phyloP scores from a whole-genome alignment of 2,888 invertebrate species.

The Parnassius mnemosyne region DNA sequence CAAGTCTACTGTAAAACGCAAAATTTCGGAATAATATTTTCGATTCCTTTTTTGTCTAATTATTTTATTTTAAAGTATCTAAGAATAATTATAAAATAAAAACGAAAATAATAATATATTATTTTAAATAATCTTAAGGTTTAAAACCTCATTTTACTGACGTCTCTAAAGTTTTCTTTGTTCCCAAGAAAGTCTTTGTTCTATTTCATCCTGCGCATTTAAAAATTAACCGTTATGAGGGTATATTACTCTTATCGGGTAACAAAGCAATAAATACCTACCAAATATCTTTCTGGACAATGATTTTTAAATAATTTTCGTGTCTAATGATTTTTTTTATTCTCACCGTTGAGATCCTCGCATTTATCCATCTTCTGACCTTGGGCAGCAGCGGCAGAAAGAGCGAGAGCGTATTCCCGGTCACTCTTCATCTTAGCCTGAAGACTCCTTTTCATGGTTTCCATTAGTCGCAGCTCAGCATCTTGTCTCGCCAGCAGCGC shows the following conservation, averaged over 20 bases:
- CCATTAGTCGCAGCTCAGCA: constrained; percentile 94
- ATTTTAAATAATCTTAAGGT: no score
- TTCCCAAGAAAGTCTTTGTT: constrained; percentile 26
- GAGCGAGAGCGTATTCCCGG: constrained; percentile 92
- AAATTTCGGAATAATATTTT: no score
- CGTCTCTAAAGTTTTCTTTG: constrained; percentile 21
- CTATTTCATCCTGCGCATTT: constrained; percentile 24
- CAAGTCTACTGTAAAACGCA: no score
- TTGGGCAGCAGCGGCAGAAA: constrained; percentile 89
- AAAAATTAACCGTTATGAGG: constrained; percentile 25
- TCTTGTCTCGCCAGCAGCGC: constrained; percentile 94
- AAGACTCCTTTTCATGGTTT: constrained; percentile 93
- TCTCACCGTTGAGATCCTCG: constrained; percentile 85
- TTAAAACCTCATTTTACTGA: neutral
- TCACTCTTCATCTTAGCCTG: constrained; percentile 94
- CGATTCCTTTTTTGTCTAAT: no score
- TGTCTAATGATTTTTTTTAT: neutral
- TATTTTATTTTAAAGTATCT: no score
- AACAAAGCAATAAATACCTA: constrained; percentile 13
- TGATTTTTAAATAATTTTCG: no score
- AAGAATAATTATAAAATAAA: no score
- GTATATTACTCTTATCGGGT: constrained; percentile 14
- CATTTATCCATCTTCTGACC: constrained; percentile 91
- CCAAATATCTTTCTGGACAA: no score
- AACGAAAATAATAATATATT: no score